phyloP scores from a whole-genome alignment of 2,888 invertebrate genomes.

The Xanthorhoe spadicearia region DNA sequence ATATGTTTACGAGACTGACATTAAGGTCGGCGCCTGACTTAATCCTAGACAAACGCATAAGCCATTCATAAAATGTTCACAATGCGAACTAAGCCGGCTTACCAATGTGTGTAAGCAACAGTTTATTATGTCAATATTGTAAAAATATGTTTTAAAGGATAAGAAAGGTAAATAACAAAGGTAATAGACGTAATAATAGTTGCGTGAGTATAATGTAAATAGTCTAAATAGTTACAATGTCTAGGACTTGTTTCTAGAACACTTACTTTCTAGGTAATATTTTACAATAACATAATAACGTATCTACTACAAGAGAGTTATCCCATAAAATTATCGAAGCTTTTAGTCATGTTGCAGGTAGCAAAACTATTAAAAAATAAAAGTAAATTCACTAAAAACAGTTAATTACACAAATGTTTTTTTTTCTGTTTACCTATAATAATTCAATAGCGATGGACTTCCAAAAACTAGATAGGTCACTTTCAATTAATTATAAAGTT shows the following conservation, averaged over 20 bases:
- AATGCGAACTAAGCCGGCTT: slow-evolving; percentile 43
- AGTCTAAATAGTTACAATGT: too few relatives aligned
- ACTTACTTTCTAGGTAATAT: too few relatives aligned
- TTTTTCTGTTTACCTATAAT: too few relatives aligned
- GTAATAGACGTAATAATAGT: background rate
- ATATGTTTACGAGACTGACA: background rate
- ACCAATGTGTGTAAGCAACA: slow-evolving; percentile 3
- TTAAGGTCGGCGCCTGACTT: slow-evolving; percentile 50
- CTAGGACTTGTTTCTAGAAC: too few relatives aligned
- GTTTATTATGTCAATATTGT: slow-evolving; percentile 48
- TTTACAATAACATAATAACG: too few relatives aligned
- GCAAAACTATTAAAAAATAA: too few relatives aligned
- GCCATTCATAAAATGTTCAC: slow-evolving; percentile 48
- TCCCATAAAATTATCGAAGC: too few relatives aligned
- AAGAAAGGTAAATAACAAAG: slow-evolving; percentile 55
- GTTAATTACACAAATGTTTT: too few relatives aligned
- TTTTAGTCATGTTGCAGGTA: too few relatives aligned
- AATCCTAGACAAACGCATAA: slow-evolving; percentile 48
- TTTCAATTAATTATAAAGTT: background rate
- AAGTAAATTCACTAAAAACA: too few relatives aligned
- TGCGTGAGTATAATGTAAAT: background rate
- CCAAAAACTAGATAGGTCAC: background rate
- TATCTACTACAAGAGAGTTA: too few relatives aligned
- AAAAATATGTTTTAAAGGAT: slow-evolving; percentile 53
- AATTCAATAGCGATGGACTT: background rate